phyloP scores from a whole-genome alignment of 2,113 vertebrate species.

The Cololabis saira region DNA sequence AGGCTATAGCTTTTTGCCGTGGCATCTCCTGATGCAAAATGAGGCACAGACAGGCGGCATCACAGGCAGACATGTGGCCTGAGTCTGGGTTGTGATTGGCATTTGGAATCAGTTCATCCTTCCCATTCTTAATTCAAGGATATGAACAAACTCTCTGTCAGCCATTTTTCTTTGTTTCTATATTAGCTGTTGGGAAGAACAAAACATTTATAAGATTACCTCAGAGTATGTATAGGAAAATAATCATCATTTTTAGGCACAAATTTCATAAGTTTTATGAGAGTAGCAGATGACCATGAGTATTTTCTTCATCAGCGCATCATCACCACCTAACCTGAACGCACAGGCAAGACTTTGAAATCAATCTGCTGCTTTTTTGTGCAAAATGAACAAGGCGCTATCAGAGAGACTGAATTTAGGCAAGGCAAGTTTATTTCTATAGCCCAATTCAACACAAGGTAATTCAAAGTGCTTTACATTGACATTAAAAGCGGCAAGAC shows the following conservation, averaged over 20 bases:
- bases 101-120: conserved; percentile 69
- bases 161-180: conserved; percentile 73
- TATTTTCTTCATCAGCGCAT: background rate
- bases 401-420: background rate
- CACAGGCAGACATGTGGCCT: conserved; percentile 73
- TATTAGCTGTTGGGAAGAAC: conserved; percentile 32
- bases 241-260: background rate
- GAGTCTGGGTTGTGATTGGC: conserved; percentile 76
- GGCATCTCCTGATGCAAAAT: conserved; percentile 73
- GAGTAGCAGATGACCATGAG: background rate
- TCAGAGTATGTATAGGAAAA: background rate
- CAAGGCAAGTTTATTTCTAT: no score
- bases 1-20: conserved; percentile 64
- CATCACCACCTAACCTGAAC: conserved; percentile 16
- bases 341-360: conserved; percentile 23
- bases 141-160: conserved; percentile 64
- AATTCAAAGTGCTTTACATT: no score
- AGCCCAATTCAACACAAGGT: no score
- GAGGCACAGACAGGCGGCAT: conserved; percentile 66
- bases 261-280: conserved; percentile 3
- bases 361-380: conserved; percentile 14
- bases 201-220: conserved; percentile 16
- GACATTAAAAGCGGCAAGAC: no score
- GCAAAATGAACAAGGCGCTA: conserved; percentile 17
- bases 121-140: conserved; percentile 67